A percentile compares a stretch with the other conserved stretches of the same genome.
Conservation (phyloP, 2,888 invertebrate species). For the Smittia sp. region DNA sequence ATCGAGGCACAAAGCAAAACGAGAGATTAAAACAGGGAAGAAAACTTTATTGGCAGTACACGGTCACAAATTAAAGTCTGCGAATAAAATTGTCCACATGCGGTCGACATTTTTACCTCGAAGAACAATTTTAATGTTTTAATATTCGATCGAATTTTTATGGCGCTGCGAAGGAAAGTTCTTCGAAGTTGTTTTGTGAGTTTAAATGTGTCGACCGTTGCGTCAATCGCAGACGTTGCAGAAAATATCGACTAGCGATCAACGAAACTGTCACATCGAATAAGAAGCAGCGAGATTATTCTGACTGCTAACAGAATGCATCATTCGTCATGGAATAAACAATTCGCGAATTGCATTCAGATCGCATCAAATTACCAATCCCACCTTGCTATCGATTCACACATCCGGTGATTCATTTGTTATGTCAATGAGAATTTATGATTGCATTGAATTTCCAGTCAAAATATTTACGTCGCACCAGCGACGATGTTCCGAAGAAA, state of each 20-base stretch:
- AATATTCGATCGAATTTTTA: constrained; percentile 25
- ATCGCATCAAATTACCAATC: too few species aligned
- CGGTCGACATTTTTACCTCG: constrained; percentile 31
- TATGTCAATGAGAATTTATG: constrained; percentile 37
- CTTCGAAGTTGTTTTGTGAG: too few species aligned
- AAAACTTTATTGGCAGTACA: constrained; percentile 40
- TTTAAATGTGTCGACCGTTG: too few species aligned
- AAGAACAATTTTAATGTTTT: constrained; percentile 37
- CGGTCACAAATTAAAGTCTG: constrained; percentile 33
- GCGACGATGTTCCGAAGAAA: background rate
- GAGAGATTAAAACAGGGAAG: background rate
- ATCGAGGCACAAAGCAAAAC: constrained; percentile 24
- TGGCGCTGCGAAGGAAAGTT: background rate
- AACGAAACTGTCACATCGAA: too few species aligned
- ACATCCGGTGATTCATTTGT: constrained; percentile 23
- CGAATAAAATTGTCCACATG: constrained; percentile 34
- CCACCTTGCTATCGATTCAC: background rate
- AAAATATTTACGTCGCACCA: constrained; percentile 2
- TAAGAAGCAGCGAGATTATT: too few species aligned
- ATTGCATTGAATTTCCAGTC: background rate
- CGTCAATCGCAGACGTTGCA: too few species aligned
- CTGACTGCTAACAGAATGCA: too few species aligned
- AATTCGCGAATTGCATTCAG: too few species aligned
- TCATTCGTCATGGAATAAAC: too few species aligned
- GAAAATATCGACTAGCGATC: too few species aligned